A percentile compares a stretch with the other conserved stretches of the same genome.
Conservation (phyloP, 2,888 invertebrate species). For the Caradrina clavipalpis region DNA sequence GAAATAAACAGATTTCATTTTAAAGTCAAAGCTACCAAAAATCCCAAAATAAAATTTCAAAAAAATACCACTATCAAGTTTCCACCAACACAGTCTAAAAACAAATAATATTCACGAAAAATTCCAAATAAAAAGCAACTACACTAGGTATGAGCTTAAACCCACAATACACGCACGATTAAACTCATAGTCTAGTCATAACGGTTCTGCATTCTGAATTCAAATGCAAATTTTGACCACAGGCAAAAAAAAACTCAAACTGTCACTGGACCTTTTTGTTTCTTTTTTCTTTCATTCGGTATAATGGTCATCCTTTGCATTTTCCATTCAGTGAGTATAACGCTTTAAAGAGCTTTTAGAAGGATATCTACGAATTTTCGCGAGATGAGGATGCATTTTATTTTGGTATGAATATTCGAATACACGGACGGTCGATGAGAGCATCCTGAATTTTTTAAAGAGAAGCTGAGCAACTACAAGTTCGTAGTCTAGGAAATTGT, state of each 20-base stretch:
- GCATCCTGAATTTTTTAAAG: slow-evolving; percentile 3
- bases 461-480: neutral
- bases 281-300: slow-evolving; percentile 15
- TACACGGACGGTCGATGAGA: neutral
- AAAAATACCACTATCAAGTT: slow-evolving; percentile 4
- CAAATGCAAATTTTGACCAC: slow-evolving; percentile 39
- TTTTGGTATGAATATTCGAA: slow-evolving; percentile 5
- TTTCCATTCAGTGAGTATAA: slow-evolving; percentile 21
- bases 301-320: slow-evolving; percentile 14
- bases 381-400: slow-evolving; percentile 16
- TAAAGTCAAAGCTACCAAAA: too few species aligned
- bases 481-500: neutral
- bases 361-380: slow-evolving; percentile 5
- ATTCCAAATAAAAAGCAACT: slow-evolving; percentile 21
- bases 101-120: slow-evolving; percentile 25
- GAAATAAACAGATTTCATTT: too few species aligned
- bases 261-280: neutral
- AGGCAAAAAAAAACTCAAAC: slow-evolving; percentile 16
- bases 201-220: slow-evolving; percentile 42
- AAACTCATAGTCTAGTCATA: slow-evolving; percentile 36
- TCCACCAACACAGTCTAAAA: slow-evolving; percentile 13
- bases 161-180: slow-evolving; percentile 52
- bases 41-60: neutral
- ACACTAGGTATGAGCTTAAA: slow-evolving; percentile 31
- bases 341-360: neutral